Conservation (phyloP, 2,888 invertebrate species). For the Bruchidius siliquastri region DNA sequence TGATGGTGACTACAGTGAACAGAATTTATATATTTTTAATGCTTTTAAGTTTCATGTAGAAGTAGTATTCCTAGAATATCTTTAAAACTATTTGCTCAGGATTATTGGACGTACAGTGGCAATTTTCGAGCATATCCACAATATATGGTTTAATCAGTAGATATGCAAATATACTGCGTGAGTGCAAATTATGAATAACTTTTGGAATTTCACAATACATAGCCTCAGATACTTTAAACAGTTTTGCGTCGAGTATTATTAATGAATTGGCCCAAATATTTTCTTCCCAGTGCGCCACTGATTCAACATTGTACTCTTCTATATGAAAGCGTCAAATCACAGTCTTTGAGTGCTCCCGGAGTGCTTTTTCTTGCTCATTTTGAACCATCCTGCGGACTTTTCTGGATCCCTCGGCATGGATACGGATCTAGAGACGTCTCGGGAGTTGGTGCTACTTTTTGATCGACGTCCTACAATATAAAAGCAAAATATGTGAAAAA, state of each 20-base stretch:
- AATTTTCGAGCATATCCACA: no score
- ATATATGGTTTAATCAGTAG: no score
- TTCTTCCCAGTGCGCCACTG: constrained; percentile 1
- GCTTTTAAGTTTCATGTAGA: no score
- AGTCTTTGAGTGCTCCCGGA: constrained; percentile 38
- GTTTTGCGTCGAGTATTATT: neutral
- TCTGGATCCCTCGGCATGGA: constrained; percentile 70
- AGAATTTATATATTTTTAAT: no score
- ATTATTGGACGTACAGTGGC: no score
- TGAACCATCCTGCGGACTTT: constrained; percentile 72
- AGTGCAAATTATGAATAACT: no score
- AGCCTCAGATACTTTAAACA: neutral
- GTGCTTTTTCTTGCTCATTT: constrained; percentile 53
- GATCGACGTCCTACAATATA: constrained; percentile 16
- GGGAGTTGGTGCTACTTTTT: constrained; percentile 32
- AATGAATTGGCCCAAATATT: neutral
- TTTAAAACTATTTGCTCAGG: no score
- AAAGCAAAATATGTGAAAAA: neutral
- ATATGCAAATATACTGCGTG: no score
- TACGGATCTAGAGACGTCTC: constrained; percentile 59
- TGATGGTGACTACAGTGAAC: no score
- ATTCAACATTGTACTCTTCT: neutral
- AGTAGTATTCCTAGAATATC: no score
- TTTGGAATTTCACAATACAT: neutral
- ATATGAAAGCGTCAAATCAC: constrained; percentile 26